Evolutionary conservation across 2,797 vertebrate species (phyloP), one percentile per base, ranked within the genome.

Genomic region (Acanthiza pusilla): DNA sequence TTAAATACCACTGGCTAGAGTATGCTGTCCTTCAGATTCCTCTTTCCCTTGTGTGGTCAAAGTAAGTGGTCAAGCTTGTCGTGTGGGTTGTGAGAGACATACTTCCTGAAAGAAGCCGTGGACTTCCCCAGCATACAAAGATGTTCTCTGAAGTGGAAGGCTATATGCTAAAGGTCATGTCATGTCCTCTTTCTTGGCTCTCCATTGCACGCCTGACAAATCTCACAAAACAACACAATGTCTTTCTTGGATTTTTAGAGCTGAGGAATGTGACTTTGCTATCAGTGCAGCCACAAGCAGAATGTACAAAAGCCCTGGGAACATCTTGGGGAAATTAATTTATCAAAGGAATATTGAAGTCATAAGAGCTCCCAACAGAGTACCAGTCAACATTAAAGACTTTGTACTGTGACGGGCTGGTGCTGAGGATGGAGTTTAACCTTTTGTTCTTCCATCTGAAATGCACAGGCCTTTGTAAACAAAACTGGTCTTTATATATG

Each of bases 271-370:
- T 89, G 89, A 85, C 82, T 95, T 97, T 91, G 86, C 78, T 96
- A 94, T 97, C 95, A 92, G 72, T 76, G 43, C 43, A 91, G 77
- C 82, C 93, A 94, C 60, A 66, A 75, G 80, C 61, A 96, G 83
- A 96, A 95, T 88, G 85, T 88, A 92, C 91, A 76, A 53, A 94
- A 97, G 79, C 68, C 65, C 58, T 97, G 97, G 94, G 96, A 98
- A 97, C 74, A 80, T 95, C 55, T 88, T 18, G 16, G 65, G 83
- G 84, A 93, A 89, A 65, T 73, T 75, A 92, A 82, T 91, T 92
- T 93, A 62, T 93, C 85, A 86, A 61, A 54, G 67, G 86, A 89
- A 93, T 50, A 45, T 34, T 74, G 63, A 62, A 95, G 47, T 73
- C 92, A 50, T 81, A 83, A 76, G 29, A 91, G 36, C 42, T 93